Conservation (phyloP, 2,888 invertebrate genomes). For the Heteropelma amictum region DNA sequence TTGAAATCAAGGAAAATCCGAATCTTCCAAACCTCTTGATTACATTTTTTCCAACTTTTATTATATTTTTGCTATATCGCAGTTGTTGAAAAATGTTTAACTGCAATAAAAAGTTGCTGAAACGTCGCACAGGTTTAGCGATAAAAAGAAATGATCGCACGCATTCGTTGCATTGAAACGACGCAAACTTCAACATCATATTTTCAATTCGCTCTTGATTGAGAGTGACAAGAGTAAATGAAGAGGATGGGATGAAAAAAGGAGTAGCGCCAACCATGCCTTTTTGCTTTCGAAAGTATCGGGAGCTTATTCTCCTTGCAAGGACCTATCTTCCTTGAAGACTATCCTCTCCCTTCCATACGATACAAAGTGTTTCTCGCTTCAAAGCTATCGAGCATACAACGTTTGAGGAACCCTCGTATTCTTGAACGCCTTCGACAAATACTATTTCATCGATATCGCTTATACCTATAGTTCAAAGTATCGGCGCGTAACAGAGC, state of each 20-base stretch:
- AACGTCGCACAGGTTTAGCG: too few species aligned
- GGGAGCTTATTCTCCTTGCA: conserved; percentile 33
- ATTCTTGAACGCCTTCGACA: conserved; percentile 19
- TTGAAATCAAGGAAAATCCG: too few species aligned
- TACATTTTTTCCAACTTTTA: too few species aligned
- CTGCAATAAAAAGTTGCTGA: too few species aligned
- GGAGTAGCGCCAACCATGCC: conserved; percentile 30
- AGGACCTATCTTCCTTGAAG: conserved; percentile 22
- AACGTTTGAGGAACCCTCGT: conserved; percentile 8
- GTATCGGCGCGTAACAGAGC: not conserved
- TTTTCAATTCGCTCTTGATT: too few species aligned
- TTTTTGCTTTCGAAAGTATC: not conserved
- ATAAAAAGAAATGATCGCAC: too few species aligned
- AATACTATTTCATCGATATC: conserved; percentile 22
- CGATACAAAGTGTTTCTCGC: conserved; percentile 27
- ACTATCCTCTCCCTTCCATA: not conserved
- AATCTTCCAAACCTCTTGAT: too few species aligned
- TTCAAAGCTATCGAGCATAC: not conserved
- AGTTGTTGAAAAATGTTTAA: too few species aligned
- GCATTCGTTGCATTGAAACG: too few species aligned
- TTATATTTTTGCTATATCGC: too few species aligned
- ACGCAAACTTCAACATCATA: too few species aligned
- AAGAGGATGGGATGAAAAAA: not conserved
- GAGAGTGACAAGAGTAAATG: too few species aligned
- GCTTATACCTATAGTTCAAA: not conserved